Percentiles rank a stretch among this genome's conserved stretches.
phyloP scores from a whole-genome alignment of 2,113 vertebrate genomes.

The Lipophrys pholis region DNA sequence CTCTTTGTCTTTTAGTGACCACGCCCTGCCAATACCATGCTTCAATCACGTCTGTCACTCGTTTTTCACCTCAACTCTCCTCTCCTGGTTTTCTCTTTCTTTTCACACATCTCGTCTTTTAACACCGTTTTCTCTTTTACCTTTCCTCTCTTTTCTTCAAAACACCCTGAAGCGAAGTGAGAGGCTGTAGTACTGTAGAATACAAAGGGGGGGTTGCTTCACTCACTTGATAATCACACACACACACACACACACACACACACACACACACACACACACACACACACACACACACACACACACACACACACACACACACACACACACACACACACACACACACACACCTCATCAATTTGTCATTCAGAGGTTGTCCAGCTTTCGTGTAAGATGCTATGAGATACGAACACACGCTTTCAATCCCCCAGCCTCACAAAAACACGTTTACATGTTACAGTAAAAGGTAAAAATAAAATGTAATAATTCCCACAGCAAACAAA shows the following conservation, averaged over 20 bases:
- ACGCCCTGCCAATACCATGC: constrained; percentile 67
- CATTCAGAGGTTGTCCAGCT: constrained; percentile 34
- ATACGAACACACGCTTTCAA: constrained; percentile 14
- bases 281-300: no score
- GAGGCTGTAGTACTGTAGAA: constrained; percentile 20
- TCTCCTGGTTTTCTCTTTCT: neutral
- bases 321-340: no score
- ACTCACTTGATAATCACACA: constrained; percentile 36
- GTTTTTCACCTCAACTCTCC: no score
- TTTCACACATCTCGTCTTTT: neutral
- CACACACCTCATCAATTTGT: constrained; percentile 22
- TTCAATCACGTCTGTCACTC: constrained; percentile 34
- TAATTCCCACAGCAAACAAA: no score
- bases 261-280: no score
- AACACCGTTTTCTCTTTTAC: neutral
- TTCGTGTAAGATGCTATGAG: constrained; percentile 11
- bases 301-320: constrained; percentile 28
- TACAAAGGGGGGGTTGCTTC: constrained; percentile 27
- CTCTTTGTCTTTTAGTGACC: constrained; percentile 59
- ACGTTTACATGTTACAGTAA: no score
- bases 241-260: neutral
- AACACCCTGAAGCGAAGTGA: neutral
- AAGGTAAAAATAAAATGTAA: no score
- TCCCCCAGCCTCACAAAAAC: neutral
- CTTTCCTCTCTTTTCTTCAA: constrained; percentile 10